Base-by-base conservation (phyloP, 2,797 vertebrate genomes). In the Luscinia megarhynchos region DNA sequence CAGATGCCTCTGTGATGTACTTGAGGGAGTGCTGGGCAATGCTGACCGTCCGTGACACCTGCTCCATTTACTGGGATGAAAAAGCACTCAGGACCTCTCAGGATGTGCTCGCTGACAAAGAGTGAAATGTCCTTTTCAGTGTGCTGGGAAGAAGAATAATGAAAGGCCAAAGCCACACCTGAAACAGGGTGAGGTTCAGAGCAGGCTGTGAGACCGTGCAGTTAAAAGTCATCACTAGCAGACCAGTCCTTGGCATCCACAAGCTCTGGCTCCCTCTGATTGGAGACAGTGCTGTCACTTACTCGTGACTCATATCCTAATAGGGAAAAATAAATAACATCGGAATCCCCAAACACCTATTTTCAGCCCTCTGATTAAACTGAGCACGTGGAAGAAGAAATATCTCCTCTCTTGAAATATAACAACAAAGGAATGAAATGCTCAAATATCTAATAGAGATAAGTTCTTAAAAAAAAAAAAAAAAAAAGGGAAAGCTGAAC, bases 301-400 rank as follows among this genome's bases (percentile, higher is more conserved):
- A 53, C 58, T 69, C 2, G 4, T 93, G 94, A 96, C 87, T 95
- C 94, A 96, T 63, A 93, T 90, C 91, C 87, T 95, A 93, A 93
- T 55, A 90, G 76, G 59, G 92, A 93, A 92, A 89, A 95, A 85
- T 62, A 94, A 95, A 87, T 63, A 93, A 93, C 34, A 53, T 36
- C 0, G 59, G 91, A 88, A 94, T 94, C 94, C 91, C 92, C 89
- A 88, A 84, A 84, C 77, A 84, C 74, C 89, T 94, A 85, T 95
- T 93, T 90, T 87, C 76, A 88, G 84, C 55, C 67, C 89, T 69
- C 70, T 90, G 73, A 92, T 95, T 92, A 95, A 91, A 66, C 15
- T 4, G 34, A 88, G 59, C 45, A 76, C 41, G 21, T 73, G 53
- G 69, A 96, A 84, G 36, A 75, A 83, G 55, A 78, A 85, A 36